Base-by-base conservation (phyloP, 2,888 invertebrate genomes). In the Ormyrus rosae region DNA sequence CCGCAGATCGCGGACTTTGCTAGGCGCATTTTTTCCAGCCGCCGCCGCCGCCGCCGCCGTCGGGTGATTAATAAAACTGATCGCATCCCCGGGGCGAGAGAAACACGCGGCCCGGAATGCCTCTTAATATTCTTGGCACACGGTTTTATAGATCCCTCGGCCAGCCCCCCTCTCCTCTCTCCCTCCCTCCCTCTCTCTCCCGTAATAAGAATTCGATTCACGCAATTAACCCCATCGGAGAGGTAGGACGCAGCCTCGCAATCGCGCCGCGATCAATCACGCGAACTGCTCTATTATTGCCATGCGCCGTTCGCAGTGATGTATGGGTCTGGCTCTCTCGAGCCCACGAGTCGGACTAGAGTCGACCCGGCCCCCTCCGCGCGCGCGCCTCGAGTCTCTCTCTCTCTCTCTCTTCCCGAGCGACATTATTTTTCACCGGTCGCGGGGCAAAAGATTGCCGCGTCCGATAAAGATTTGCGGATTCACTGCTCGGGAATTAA, bases 11-110 rank as follows among this genome's bases (percentile, higher is more conserved):
- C 60, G 61, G 67, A 76, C 55, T 58, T 19, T 46, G 10, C 2
- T 19, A 9, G 48, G 48, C 13, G 9, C 48, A 45, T 78, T 76
- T 65, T 78, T 78, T n/a, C 67, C 58, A 50, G n/a, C 13, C 5
- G 19, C 19, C 5, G n/a, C 9, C 5, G 11, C 9, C 5, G 11
- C 4, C 8, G 45, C 10, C 19, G 19, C 51, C 65, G 70, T 56
- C 56, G 64, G 76, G 45, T 83, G 82, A 84, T 84, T 85, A 85
- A 84, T 85, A 83, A 68, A 81, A 81, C 75, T 56, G 78, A 80
- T 81, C 78, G 81, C 70, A 79, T 72, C 78, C 63, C 67, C 34
- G 73, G 34, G 34, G 46, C 71, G 78, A 80, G 78, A 80, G 76
- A 82, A 34, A 81, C 78, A 80, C 75, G 76, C 76, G 56, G 58